Evolutionary conservation across 2,888 invertebrate species (phyloP), one percentile per base, ranked within the genome.

Genomic region (Pyralis farinalis): DNA sequence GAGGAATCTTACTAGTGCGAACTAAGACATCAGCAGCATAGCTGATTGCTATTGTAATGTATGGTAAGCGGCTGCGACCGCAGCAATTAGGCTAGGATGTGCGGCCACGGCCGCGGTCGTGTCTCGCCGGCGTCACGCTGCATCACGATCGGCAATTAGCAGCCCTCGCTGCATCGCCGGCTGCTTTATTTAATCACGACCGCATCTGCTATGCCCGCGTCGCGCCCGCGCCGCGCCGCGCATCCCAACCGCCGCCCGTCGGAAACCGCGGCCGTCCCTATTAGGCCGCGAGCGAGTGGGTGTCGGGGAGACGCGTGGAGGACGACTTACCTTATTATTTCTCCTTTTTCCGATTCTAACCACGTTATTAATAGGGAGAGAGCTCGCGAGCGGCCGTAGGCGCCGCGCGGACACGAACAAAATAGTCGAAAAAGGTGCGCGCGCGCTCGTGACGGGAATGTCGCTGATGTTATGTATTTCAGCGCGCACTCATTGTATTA

Each of bases 401-500:
- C 60, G 55, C 54, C 40, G 50, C 54, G 47, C 40, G 51, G 49
- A 58, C 69, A 61, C 70, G 66, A 71, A 75, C 78, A 75, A 82
- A 82, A 80, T 76, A 82, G 77, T 80, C 82, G 67, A 83, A 85
- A 84, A 83, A 84, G 84, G 84, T 71, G 73, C 73, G 64, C 69
- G 67, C 72, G 68, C 73, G 67, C 62, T 85, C 86, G 87, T 87
- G 87, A 84, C 82, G 76, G 78, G 86, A 86, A 86, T 84, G 80
- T 79, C 71, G 76, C 76, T 62, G 71, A 61, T 62, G 75, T 71
- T 77, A 73, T 77, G 78, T 77, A 75, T 81, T 81, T 78, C 70
- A 72, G 82, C 55, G 67, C 72, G 75, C 76, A 76, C 78, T 82
- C 82, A 85, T 86, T 84, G 86, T 85, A 85, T 86, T 86, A 68